phyloP scores from a whole-genome alignment of 2,888 invertebrate species.

The Taenaris catops region DNA sequence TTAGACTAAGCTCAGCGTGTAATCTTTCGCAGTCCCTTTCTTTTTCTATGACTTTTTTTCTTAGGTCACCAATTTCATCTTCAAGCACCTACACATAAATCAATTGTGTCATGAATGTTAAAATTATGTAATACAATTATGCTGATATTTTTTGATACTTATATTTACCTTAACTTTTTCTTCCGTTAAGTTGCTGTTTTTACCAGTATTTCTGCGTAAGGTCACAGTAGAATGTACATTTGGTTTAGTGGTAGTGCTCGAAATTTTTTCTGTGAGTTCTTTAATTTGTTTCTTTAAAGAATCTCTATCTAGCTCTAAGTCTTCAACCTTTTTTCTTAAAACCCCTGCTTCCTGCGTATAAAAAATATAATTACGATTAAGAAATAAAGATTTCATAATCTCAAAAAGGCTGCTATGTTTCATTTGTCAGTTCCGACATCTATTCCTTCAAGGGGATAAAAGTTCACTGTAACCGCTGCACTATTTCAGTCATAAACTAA shows the following conservation, averaged over 20 bases:
- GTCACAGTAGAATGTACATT: constrained; percentile 45
- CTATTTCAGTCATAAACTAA: no score
- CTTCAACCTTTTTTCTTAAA: constrained; percentile 90
- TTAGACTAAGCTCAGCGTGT: constrained; percentile 83
- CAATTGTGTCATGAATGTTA: no score
- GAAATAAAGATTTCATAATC: no score
- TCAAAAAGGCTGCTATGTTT: no score
- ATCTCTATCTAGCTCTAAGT: constrained; percentile 89
- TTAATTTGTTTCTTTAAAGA: constrained; percentile 86
- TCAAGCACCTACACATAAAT: constrained; percentile 74
- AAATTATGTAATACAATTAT: no score
- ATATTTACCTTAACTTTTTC: constrained; percentile 83
- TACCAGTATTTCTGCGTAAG: constrained; percentile 48
- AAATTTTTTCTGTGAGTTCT: constrained; percentile 87
- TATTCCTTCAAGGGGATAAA: no score
- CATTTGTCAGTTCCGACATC: no score
- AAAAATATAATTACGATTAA: no score
- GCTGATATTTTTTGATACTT: no score
- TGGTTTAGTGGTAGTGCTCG: constrained; percentile 57
- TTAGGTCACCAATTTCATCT: constrained; percentile 86
- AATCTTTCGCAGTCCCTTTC: constrained; percentile 89
- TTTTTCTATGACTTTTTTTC: constrained; percentile 89
- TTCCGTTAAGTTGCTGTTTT: constrained; percentile 78
- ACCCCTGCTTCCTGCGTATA: constrained; percentile 86
- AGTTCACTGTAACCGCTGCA: no score